Conservation (phyloP, 2,113 vertebrate genomes). For the Columba janthina region DNA sequence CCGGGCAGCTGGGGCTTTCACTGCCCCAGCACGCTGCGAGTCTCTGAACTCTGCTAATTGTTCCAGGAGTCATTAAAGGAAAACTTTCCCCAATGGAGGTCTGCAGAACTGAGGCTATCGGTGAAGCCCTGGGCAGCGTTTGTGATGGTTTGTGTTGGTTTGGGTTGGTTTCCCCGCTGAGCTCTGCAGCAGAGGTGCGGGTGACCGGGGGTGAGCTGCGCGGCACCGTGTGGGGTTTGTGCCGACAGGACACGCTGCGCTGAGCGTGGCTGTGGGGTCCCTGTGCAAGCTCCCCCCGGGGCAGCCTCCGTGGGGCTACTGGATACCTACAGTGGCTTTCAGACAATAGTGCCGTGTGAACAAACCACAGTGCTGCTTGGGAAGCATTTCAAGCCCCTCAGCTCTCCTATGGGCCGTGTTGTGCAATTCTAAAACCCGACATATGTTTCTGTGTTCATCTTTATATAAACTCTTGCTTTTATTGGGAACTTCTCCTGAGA, state of each 20-base stretch:
- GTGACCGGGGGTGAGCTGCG: no score
- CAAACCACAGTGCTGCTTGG: background rate
- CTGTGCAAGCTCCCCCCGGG: no score
- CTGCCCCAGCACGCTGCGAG: no score
- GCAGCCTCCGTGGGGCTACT: background rate
- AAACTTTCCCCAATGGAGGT: background rate
- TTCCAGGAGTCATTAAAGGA: background rate
- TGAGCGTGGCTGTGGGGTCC: background rate
- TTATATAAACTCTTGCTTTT: background rate
- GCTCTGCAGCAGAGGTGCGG: background rate
- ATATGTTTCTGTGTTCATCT: background rate
- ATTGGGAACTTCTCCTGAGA: background rate
- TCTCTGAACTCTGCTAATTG: background rate
- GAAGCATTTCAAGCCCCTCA: background rate
- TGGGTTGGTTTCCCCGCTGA: background rate
- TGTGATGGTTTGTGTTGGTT: background rate
- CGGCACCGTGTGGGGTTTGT: background rate
- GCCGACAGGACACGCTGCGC: rapidly evolving
- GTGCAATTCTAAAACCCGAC: background rate
- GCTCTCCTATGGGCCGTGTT: background rate
- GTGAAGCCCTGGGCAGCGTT: background rate
- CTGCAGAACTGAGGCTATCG: background rate
- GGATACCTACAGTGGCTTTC: no score
- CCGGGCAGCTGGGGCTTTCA: background rate
- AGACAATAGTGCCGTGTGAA: background rate